Evolutionary conservation across 2,797 vertebrate species (phyloP), one percentile per base, ranked within the genome.

Genomic region (Rhinatrema bivittatum): DNA sequence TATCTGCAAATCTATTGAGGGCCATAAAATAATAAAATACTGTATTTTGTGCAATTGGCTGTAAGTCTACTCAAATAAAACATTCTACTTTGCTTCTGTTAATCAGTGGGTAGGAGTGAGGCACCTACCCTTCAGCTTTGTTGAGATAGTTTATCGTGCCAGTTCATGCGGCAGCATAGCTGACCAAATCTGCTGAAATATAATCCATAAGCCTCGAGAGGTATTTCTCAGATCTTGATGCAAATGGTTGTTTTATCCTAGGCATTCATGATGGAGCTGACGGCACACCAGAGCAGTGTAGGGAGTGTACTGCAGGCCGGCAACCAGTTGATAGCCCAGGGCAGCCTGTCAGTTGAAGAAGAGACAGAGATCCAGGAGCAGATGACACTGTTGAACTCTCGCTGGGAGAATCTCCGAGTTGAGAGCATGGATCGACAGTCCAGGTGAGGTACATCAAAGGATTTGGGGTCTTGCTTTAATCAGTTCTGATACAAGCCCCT

Each of bases 211-310:
- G 19, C 2, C 42, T 14, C 3, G 8, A 5, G 3, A 18, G 39
- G 29, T 7, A 43, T 12, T 13, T 48, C n/a, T 20, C 3, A n/a
- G 11, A 17, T 36, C 5, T 5, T 0, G 1, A 8, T 30, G 1
- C 37, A 7, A 5, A 10, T 53, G 7, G 3, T 42, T 37, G n/a
- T n/a, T n/a, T n/a, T n/a, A 46, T 55, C 53, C 7, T 53, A 96
- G 94, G 61, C 50, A 44, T 97, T 98, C 40, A 99, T 99, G 96
- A 96, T 98, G 95, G 91, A 97, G 68, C 73, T 99, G 52, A 99
- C 95, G 0, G 90, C 90, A 0, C 96, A 97, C 65, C 96, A 99
- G 85, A 97, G 96, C 83, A 97, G 87, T 0, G 96, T 99, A 56
- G 96, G 96, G 16, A 94, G 79, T 1, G 91, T 99, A 48, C 87